Base-by-base conservation (phyloP, 2,888 invertebrate species). In the Netelia melanura region DNA sequence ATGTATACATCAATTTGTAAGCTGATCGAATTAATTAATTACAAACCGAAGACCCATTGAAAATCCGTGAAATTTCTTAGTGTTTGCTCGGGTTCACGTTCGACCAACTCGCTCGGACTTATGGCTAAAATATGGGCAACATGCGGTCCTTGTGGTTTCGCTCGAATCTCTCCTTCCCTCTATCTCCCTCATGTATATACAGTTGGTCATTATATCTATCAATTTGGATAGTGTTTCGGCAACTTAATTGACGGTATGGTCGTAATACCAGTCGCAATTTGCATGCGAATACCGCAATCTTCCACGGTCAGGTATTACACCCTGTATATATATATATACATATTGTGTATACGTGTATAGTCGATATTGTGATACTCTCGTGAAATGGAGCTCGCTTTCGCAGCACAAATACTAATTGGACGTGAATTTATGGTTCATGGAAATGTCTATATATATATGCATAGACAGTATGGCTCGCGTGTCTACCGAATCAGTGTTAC, bases 141-240 rank as follows among this genome's bases (percentile, higher is more conserved):
- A 72, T 61, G n/a, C 54, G 3, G 14, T n/a, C 54, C 17, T 62
- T n/a, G 62, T 62, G 62, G 30, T 56, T 52, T 17, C 30, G 17
- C 11, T 21, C 43, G n/a, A 43, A 17, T 43, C n/a, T 43, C 21
- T 10, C 43, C 43, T 17, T 9, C 3, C 9, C 3, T 38, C 38
- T 38, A 3, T 38, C 38, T 38, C 38, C 1, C 6, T 38, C 38
- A 23, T 21, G 10, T 58, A 17, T 21, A 58, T 58, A 9, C 1
- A 48, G 38, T 38, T 38, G 10, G 14, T 70, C 17, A 2, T 70
- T 58, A 58, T 74, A 74, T 62, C 62, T 48, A 62, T 74, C 62
- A 48, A 74, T 74, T 74, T 17, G 61, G 44, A 38, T 74, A 61
- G 44, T 61, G 62, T 74, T 74, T 74, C 62, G 74, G 61, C 43